A percentile compares a stretch with the other conserved stretches of the same genome.
Evolutionary conservation across 2,797 vertebrate species (phyloP).

Genomic region (Gorsachius magnificus): DNA sequence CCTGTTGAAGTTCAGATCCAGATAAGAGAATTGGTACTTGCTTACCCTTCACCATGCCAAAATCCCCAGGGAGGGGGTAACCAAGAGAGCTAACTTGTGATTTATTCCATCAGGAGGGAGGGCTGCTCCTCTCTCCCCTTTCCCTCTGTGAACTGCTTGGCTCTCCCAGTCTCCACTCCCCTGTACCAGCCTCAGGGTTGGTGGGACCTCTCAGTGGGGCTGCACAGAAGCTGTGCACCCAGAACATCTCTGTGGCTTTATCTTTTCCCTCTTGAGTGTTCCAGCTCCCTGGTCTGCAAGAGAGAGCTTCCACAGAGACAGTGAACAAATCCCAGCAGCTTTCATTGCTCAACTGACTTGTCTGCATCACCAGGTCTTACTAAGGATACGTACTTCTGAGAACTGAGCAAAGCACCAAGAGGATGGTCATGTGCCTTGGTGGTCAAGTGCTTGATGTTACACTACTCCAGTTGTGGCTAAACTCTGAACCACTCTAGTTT

Average conservation of each 20-base stretch:
- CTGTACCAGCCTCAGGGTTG: fast-evolving
- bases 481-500: not conserved
- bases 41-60: not conserved
- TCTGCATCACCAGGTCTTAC: not conserved
- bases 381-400: not conserved
- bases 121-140: not conserved
- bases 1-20: not conserved
- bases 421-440: not conserved
- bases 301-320: not conserved
- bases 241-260: not conserved
- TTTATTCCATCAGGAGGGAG: not conserved
- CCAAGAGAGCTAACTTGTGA: not conserved
- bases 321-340: not conserved
- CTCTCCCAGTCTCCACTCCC: not conserved
- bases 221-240: not conserved
- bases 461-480: not conserved
- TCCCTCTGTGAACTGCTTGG: not conserved
- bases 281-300: not conserved
- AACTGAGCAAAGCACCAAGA: not conserved
- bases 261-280: not conserved
- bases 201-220: not conserved
- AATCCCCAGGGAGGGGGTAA: not conserved
- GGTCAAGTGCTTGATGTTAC: not conserved
- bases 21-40: not conserved
- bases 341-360: not conserved